Evolutionary conservation across 1,140 invertebrate genomes (phyloP), one percentile per base, ranked within the genome.

Genomic region (Sarcophaga bullata): DNA sequence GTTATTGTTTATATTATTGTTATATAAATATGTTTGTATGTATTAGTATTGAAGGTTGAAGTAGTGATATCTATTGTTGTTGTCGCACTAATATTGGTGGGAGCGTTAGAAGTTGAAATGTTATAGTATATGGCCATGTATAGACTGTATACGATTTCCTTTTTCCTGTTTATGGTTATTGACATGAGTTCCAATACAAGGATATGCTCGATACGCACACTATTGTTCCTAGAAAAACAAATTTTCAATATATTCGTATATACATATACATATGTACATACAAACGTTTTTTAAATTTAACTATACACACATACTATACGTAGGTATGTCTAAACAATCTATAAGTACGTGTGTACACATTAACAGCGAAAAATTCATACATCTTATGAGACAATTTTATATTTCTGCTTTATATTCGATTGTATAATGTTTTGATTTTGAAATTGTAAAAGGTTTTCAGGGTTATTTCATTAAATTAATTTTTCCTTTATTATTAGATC

Each of bases 141-240:
- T 68, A 68, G 62, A 68, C 62, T 17, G 17, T 68, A 68, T 68
- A 68, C 62, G 62, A 68, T 68, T 68, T 76, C 73, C 49, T 25
- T 76, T 48, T 76, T 48, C 49, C 46, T 76, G 73, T 76, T 48
- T 76, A 50, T 76, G 73, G 46, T 48, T 76, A 50, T 76, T 48
- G 62, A 9, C 25, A 37, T 37, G n/a, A 68, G 62, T 68, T 37
- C 1, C 1, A 37, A 37, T 37, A 37, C 25, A 37, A 37, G 4
- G 25, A 37, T 37, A 37, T 37, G 25, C 25, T 37, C 25, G 25
- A 2, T 37, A 37, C 25, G 19, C 62, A 68, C 19, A 68, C 17
- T 19, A 68, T 68, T 25, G n/a, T 25, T 6, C 8, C 19, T 68
- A 68, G 62, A 68, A 68, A 68, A n/a, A 17, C 13, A n/a, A 37